Evolutionary conservation across 2,113 vertebrate genomes (phyloP).

Genomic region (Monopterus albus): DNA sequence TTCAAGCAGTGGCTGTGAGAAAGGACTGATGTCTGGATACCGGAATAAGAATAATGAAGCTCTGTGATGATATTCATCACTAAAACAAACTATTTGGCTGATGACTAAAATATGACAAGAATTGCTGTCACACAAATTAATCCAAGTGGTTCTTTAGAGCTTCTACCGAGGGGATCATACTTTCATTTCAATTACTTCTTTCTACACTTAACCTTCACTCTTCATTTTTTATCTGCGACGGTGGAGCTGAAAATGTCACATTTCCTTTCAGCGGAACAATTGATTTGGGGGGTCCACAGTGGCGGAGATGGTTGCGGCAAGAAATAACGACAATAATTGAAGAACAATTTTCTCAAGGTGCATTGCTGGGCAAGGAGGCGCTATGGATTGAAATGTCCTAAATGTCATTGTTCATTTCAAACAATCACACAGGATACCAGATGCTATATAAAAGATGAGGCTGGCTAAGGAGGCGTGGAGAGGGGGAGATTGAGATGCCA

Average conservation of each 20-base stretch:
- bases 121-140: conserved; percentile 13
- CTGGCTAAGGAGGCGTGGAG: conserved; percentile 27
- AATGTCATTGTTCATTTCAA: conserved; percentile 64
- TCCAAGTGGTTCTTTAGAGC: conserved; percentile 15
- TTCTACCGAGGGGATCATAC: conserved; percentile 37
- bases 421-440: conserved; percentile 38
- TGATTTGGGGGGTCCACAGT: conserved; percentile 20
- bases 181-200: conserved; percentile 52
- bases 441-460: conserved; percentile 19
- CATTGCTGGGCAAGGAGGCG: conserved; percentile 35
- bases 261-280: conserved; percentile 73
- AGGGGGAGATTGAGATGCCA: conserved; percentile 34
- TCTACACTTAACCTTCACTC: conserved; percentile 57
- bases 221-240: conserved; percentile 60
- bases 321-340: conserved; percentile 64
- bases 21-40: conserved; percentile 6
- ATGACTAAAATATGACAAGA: conserved; percentile 16
- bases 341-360: conserved; percentile 52
- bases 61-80: not conserved
- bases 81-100: conserved; percentile 1
- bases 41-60: not conserved
- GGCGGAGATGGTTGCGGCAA: conserved; percentile 9
- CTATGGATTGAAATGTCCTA: conserved; percentile 55
- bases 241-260: conserved; percentile 75
- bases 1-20: too few relatives aligned